These are phyloP conservation scores for Lophura nycthemera DNA, from an alignment of 2,113 vertebrate species.

Conservation along the genomic window DNA sequence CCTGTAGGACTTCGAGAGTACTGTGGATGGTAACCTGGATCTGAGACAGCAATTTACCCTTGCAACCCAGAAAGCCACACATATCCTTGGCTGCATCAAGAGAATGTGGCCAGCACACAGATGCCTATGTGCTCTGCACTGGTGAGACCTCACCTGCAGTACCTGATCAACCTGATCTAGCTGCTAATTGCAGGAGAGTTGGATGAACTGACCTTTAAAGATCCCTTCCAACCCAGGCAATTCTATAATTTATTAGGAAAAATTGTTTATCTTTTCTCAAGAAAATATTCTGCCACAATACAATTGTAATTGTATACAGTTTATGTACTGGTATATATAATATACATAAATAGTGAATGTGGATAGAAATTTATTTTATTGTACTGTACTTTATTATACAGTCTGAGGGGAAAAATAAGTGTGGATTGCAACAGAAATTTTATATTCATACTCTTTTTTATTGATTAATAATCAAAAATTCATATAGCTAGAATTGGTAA, in stretches of 20 bases:
- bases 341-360: not conserved
- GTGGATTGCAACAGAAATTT: not conserved
- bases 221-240: not conserved
- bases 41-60: too few relatives aligned
- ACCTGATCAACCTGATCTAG: not conserved
- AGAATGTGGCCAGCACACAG: too few relatives aligned
- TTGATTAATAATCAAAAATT: not conserved
- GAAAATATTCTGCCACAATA: not conserved
- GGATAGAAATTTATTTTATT: not conserved
- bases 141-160: not conserved
- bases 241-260: not conserved
- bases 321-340: rapidly evolving
- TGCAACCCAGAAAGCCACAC: too few relatives aligned
- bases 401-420: not conserved
- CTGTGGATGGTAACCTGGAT: too few relatives aligned
- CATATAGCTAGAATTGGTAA: not conserved
- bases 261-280: not conserved
- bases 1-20: too few relatives aligned
- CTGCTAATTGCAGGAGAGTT: not conserved
- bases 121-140: not conserved
- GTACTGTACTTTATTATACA: not conserved
- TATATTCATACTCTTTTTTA: not conserved
- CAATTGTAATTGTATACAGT: not conserved
- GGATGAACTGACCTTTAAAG: not conserved
- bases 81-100: not conserved